Percentiles rank a stretch among this genome's conserved stretches.
Conservation (phyloP, 2,113 vertebrate genomes). For the Apteryx mantelli region DNA sequence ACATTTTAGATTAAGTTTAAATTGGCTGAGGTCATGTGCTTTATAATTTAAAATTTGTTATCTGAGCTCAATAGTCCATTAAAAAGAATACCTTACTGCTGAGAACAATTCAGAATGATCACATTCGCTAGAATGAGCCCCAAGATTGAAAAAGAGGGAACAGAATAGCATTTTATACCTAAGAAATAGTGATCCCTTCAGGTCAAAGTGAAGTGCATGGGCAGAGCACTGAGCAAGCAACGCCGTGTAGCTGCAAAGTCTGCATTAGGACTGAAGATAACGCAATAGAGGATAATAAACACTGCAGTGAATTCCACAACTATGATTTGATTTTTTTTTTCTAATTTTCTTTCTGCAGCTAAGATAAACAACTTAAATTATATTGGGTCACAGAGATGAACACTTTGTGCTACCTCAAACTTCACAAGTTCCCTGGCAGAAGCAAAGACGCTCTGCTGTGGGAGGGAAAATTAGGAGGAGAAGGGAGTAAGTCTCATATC, state of each 20-base stretch:
- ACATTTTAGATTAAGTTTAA: neutral
- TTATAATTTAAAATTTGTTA: neutral
- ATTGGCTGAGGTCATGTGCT: neutral
- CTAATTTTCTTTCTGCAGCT: neutral
- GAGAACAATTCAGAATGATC: neutral
- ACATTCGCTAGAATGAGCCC: neutral
- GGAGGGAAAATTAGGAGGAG: neutral
- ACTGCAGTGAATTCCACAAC: neutral
- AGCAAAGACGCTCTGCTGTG: fast-evolving
- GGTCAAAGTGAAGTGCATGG: neutral
- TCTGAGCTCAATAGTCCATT: conserved; percentile 32
- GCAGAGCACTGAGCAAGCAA: neutral
- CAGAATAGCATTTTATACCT: neutral
- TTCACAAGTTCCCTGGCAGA: neutral
- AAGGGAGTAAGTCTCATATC: neutral
- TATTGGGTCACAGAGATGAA: neutral
- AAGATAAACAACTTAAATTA: neutral
- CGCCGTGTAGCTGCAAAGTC: neutral
- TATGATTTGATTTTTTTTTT: neutral
- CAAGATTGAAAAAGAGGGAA: neutral
- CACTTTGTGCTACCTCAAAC: neutral
- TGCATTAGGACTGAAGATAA: neutral
- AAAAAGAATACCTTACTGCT: neutral
- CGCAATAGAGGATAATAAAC: neutral
- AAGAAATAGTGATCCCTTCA: neutral